Evolutionary conservation across 2,797 vertebrate genomes (phyloP).

Genomic region (Neosilurus hyrtlii): DNA sequence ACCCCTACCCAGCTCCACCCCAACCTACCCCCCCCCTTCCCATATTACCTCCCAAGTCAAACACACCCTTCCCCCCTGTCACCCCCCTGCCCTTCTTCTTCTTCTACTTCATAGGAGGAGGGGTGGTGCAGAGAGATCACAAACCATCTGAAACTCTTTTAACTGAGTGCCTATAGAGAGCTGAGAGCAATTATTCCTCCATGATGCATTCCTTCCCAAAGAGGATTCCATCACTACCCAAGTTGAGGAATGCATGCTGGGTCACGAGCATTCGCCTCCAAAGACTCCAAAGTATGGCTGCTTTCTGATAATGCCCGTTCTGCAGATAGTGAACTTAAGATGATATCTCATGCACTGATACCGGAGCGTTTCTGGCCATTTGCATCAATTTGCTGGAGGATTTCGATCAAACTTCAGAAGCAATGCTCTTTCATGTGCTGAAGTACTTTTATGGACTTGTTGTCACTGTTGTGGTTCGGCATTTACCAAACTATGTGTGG

Average conservation of each 20-base stretch:
- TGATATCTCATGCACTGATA: slow-evolving; percentile 16
- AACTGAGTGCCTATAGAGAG: slow-evolving; percentile 70
- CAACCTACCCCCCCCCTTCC: slow-evolving; percentile 61
- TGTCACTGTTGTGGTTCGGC: slow-evolving; percentile 29
- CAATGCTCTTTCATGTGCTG: slow-evolving; percentile 20
- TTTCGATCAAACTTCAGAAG: slow-evolving; percentile 30
- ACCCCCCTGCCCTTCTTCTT: slow-evolving; percentile 55
- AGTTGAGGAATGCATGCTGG: slow-evolving; percentile 63
- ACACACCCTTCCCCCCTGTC: slow-evolving; percentile 68
- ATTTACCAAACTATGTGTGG: slow-evolving; percentile 31
- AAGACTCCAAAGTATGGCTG: slow-evolving; percentile 32
- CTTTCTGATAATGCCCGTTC: slow-evolving; percentile 28
- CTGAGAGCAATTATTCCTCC: slow-evolving; percentile 74
- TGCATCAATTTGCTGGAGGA: slow-evolving; percentile 26
- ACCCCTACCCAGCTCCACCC: slow-evolving; percentile 15
- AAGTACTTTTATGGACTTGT: slow-evolving; percentile 20
- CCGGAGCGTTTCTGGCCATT: slow-evolving; percentile 24
- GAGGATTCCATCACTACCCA: slow-evolving; percentile 63
- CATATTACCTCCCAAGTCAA: slow-evolving; percentile 68
- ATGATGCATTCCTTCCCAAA: slow-evolving; percentile 73
- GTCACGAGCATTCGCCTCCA: slow-evolving; percentile 50
- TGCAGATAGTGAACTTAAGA: slow-evolving; percentile 19
- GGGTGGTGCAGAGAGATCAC: slow-evolving; percentile 64
- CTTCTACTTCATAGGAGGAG: slow-evolving; percentile 66
- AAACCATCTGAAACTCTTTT: slow-evolving; percentile 78